Base-by-base conservation (phyloP, 1,140 invertebrate genomes). In the Thrips palmi region DNA sequence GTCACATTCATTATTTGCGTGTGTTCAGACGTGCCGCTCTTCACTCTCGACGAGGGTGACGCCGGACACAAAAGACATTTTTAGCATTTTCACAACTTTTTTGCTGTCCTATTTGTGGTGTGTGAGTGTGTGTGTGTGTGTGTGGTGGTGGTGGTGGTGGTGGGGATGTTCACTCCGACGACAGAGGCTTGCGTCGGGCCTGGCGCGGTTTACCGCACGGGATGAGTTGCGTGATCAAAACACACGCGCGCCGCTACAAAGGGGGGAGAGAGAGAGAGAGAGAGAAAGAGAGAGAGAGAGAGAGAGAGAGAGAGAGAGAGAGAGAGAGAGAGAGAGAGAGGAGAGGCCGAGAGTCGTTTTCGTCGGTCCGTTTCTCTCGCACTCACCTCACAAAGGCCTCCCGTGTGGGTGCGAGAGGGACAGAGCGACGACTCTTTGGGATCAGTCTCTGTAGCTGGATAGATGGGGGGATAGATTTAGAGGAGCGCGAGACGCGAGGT, bases 371-470 rank as follows among this genome's bases (percentile, higher is more conserved):
- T 39, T 32, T 35, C n/a, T 43, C 36, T 38, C 10, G 31, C 18
- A 19, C 31, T 44, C 35, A 36, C 33, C n/a, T n/a, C n/a, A 25
- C 34, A 37, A 39, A 45, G 35, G 44, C 39, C 39, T 38, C 36
- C 36, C 36, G 27, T 37, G 31, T 27, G n/a, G n/a, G n/a, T n/a
- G n/a, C n/a, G n/a, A n/a, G n/a, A n/a, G n/a, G n/a, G n/a, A n/a
- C n/a, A n/a, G n/a, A n/a, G n/a, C n/a, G n/a, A n/a, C n/a, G n/a
- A n/a, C 27, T 25, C 25, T 40, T 29, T 23, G 17, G 33, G 27
- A 29, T 41, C 21, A 21, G 27, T 37, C 36, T 44, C 25, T 35
- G 18, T 25, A 29, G 20, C 19, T 23, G n/a, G n/a, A n/a, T n/a
- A n/a, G n/a, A n/a, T n/a, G n/a, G n/a, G n/a, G n/a, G n/a, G n/a